These are phyloP conservation scores for Blastobasis adustella DNA, from an alignment of 2,888 invertebrate species.

Conservation along the genomic window DNA sequence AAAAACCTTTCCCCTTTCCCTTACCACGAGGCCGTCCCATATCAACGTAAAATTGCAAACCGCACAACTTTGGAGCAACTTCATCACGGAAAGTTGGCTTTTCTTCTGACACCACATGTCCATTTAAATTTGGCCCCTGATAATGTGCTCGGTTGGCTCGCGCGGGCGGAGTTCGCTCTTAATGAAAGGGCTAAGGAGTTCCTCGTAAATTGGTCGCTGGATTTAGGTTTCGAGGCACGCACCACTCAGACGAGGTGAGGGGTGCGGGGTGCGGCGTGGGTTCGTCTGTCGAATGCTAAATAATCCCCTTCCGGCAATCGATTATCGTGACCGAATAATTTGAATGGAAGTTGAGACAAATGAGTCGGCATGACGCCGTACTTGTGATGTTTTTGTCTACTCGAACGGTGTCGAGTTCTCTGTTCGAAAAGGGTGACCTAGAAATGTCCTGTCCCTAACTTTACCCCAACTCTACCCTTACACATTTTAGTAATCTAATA, in stretches of 20 bases:
- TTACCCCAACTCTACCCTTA: no score
- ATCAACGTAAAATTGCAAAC: slow-evolving; percentile 6
- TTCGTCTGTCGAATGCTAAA: slow-evolving; percentile 7
- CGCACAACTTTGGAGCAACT: slow-evolving; percentile 7
- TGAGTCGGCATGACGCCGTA: no score
- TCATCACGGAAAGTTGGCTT: slow-evolving; percentile 7
- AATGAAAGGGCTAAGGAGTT: slow-evolving; percentile 1
- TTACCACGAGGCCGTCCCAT: background rate
- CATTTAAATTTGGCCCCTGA: slow-evolving; percentile 1
- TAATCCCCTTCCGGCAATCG: slow-evolving; percentile 8
- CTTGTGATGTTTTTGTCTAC: no score
- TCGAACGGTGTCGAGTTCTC: no score
- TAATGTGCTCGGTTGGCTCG: background rate
- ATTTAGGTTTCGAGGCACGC: slow-evolving; percentile 11
- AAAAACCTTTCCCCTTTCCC: background rate
- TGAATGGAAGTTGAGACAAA: background rate
- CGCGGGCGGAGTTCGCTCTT: background rate
- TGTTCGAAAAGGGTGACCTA: no score
- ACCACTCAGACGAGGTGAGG: slow-evolving; percentile 5
- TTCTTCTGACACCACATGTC: slow-evolving; percentile 1
- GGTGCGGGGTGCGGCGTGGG: background rate
- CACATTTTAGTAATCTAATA: no score
- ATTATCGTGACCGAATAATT: slow-evolving; percentile 9
- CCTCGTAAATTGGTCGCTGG: slow-evolving; percentile 1
- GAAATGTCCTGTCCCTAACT: no score